A percentile compares a stretch with the other conserved stretches of the same genome.
Conservation (phyloP, 2,888 invertebrate species). For the Acleris cristana region DNA sequence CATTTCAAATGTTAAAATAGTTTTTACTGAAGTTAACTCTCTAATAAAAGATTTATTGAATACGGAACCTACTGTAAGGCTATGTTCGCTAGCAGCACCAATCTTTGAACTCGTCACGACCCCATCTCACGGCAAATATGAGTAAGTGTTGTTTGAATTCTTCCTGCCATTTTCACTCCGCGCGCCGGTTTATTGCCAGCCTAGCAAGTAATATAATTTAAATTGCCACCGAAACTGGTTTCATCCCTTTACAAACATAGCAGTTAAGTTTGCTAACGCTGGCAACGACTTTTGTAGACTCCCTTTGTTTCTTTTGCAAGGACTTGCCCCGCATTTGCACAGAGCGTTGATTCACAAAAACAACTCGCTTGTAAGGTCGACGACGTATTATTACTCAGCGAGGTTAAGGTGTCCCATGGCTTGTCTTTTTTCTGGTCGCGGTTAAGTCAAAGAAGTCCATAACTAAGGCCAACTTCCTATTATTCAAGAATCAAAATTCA, state of each 20-base stretch:
- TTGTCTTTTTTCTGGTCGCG: too few relatives aligned
- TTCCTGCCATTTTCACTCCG: slow-evolving; percentile 13
- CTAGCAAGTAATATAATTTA: slow-evolving; percentile 10
- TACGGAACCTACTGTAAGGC: neutral
- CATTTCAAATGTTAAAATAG: too few relatives aligned
- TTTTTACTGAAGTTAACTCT: too few relatives aligned
- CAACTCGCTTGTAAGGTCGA: too few relatives aligned
- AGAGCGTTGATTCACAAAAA: too few relatives aligned
- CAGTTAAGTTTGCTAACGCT: neutral
- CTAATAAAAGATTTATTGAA: neutral
- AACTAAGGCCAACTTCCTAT: too few relatives aligned
- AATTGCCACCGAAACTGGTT: neutral
- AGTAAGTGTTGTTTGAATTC: slow-evolving; percentile 19
- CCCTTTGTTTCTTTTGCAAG: neutral
- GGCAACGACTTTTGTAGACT: neutral
- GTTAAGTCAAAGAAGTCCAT: too few relatives aligned
- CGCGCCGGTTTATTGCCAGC: neutral
- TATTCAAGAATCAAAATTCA: too few relatives aligned
- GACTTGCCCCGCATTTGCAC: neutral
- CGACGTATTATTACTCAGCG: too few relatives aligned
- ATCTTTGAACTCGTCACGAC: slow-evolving; percentile 22
- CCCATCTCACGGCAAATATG: slow-evolving; percentile 19
- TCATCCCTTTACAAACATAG: neutral
- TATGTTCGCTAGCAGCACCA: neutral
- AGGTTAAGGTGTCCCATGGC: too few relatives aligned